These are phyloP conservation scores for Grammatotria lemairii DNA, from an alignment of 2,113 vertebrate genomes.

Conservation along the genomic window DNA sequence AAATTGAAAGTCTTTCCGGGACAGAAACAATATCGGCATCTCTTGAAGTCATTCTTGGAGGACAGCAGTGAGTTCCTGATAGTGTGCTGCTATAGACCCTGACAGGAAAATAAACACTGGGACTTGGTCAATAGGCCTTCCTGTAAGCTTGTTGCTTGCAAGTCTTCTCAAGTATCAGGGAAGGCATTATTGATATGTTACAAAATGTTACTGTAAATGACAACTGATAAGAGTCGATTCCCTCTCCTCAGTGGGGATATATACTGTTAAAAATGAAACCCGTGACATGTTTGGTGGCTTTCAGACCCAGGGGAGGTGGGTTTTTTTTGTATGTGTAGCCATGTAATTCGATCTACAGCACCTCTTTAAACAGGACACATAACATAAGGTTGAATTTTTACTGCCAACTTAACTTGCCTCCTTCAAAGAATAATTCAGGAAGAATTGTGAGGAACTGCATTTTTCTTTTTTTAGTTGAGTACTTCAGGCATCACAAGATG, in stretches of 20 bases:
- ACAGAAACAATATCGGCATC: constrained; percentile 51
- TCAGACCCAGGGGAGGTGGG: not conserved
- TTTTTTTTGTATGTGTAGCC: not conserved
- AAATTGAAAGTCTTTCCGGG: constrained; percentile 27
- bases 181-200: constrained; percentile 57
- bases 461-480: not conserved
- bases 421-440: not conserved
- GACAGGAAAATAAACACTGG: constrained; percentile 61
- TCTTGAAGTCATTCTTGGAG: constrained; percentile 10
- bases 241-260: not conserved
- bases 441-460: not conserved
- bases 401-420: not conserved
- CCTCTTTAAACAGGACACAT: not conserved
- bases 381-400: not conserved
- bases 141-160: constrained; percentile 66
- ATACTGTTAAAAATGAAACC: constrained; percentile 1
- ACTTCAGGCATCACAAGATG: not conserved
- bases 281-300: constrained; percentile 12
- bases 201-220: constrained; percentile 40
- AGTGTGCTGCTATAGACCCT: constrained; percentile 50
- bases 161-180: constrained; percentile 63
- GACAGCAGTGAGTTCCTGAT: constrained; percentile 52
- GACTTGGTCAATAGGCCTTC: constrained; percentile 70
- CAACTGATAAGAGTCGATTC: constrained; percentile 47
- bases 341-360: not conserved